Percentiles rank a stretch among this genome's conserved stretches.
Conservation (phyloP, 2,888 invertebrate species). For the Macrosoma leucophasiata region DNA sequence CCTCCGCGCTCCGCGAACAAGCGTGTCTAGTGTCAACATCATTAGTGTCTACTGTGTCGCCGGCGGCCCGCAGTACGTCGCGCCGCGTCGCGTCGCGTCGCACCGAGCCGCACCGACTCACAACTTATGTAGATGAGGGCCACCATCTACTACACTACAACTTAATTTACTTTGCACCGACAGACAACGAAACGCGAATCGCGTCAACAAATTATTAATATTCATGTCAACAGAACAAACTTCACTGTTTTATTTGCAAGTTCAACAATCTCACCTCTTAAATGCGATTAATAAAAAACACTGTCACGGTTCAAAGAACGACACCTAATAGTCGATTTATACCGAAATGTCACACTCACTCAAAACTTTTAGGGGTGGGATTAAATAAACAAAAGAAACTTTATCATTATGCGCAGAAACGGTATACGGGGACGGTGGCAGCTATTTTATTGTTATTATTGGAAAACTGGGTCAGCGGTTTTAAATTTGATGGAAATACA, state of each 20-base stretch:
- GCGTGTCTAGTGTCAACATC: slow-evolving; percentile 68
- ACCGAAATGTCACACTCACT: no score
- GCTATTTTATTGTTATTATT: not conserved
- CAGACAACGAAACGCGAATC: not conserved
- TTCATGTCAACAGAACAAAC: not conserved
- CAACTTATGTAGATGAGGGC: slow-evolving; percentile 8
- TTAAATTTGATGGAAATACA: slow-evolving; percentile 3
- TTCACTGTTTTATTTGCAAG: not conserved
- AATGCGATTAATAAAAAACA: no score
- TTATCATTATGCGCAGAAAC: slow-evolving; percentile 1
- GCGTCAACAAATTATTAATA: not conserved
- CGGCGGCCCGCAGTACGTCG: slow-evolving; percentile 47
- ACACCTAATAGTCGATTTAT: no score
- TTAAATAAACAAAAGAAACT: slow-evolving; percentile 1
- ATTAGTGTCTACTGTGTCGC: slow-evolving; percentile 38
- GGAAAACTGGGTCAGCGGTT: slow-evolving; percentile 5
- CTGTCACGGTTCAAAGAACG: no score
- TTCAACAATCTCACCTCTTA: no score
- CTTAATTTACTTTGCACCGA: no score
- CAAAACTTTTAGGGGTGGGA: no score
- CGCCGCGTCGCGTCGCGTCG: slow-evolving; percentile 18
- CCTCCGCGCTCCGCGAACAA: slow-evolving; percentile 38
- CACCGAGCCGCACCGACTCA: slow-evolving; percentile 22
- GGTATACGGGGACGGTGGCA: no score
- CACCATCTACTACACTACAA: no score